Evolutionary conservation across 2,113 vertebrate genomes (phyloP).

Genomic region (Typhlomys cinereus): DNA sequence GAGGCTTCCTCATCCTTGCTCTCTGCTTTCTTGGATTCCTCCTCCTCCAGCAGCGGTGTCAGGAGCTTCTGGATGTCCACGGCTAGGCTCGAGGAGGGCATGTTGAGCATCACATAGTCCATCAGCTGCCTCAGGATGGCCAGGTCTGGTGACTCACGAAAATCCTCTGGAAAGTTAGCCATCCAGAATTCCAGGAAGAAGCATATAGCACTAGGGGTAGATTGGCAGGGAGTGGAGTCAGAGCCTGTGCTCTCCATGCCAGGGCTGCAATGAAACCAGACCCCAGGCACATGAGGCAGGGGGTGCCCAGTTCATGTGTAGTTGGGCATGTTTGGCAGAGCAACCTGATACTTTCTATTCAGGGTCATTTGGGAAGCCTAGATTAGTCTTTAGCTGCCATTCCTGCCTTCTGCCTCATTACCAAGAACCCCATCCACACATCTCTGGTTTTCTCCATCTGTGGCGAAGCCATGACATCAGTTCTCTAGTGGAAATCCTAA

Average conservation of each 20-base stretch:
- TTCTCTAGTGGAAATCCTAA: neutral
- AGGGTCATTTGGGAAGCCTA: no score
- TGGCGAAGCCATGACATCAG: no score
- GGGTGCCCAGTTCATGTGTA: neutral
- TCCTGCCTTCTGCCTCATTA: neutral
- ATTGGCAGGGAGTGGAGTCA: neutral
- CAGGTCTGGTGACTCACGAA: neutral
- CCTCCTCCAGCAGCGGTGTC: neutral
- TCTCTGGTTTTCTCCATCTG: neutral
- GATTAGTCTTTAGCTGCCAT: neutral
- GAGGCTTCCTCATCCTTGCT: no score
- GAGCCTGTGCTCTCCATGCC: neutral
- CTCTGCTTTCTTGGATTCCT: neutral
- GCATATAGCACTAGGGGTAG: neutral
- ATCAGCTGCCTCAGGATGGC: neutral
- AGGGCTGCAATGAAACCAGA: neutral
- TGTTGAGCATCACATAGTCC: fast-evolving
- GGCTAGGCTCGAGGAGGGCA: neutral
- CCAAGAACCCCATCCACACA: no score
- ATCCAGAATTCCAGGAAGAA: neutral
- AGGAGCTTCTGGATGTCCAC: neutral
- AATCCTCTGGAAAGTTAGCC: neutral
- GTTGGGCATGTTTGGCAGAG: neutral
- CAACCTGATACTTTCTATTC: neutral
- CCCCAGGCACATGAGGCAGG: neutral